phyloP scores from a whole-genome alignment of 2,888 invertebrate genomes.

The Aromia moschata region DNA sequence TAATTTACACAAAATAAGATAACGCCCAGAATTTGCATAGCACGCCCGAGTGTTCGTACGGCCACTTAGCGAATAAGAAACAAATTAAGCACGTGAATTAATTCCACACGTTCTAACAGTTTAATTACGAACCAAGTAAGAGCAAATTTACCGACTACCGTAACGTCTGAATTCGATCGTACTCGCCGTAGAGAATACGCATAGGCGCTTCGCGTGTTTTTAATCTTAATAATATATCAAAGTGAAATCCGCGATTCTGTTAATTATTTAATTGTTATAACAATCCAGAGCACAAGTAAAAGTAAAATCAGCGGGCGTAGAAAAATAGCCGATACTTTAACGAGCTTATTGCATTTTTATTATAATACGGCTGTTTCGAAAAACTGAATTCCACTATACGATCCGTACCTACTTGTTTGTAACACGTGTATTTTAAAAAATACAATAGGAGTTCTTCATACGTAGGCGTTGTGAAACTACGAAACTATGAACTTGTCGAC shows the following conservation, averaged over 20 bases:
- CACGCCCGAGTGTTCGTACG: neutral
- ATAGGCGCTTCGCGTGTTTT: slow-evolving; percentile 43
- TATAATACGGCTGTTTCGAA: slow-evolving; percentile 8
- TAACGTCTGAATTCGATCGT: neutral
- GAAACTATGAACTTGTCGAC: no score
- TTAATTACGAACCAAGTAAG: neutral
- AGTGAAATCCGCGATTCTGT: slow-evolving; percentile 60
- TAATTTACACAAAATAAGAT: neutral
- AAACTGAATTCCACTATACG: neutral
- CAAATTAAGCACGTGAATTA: neutral
- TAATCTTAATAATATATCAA: slow-evolving; percentile 48
- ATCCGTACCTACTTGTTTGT: no score
- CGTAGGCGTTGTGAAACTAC: no score
- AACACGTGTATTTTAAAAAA: no score
- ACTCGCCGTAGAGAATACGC: neutral
- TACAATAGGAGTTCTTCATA: no score
- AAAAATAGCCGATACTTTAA: slow-evolving; percentile 44
- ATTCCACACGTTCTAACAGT: neutral
- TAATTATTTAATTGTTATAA: slow-evolving; percentile 62
- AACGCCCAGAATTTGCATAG: neutral
- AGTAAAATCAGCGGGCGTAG: slow-evolving; percentile 55
- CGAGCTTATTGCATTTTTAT: slow-evolving; percentile 31
- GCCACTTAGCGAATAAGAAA: neutral
- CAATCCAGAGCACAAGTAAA: slow-evolving; percentile 61
- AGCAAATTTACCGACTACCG: neutral